Percentiles rank a stretch among this genome's conserved stretches.
These are phyloP conservation scores for Paralichthys olivaceus DNA, from an alignment of 2,113 vertebrate genomes.

Conservation along the genomic window DNA sequence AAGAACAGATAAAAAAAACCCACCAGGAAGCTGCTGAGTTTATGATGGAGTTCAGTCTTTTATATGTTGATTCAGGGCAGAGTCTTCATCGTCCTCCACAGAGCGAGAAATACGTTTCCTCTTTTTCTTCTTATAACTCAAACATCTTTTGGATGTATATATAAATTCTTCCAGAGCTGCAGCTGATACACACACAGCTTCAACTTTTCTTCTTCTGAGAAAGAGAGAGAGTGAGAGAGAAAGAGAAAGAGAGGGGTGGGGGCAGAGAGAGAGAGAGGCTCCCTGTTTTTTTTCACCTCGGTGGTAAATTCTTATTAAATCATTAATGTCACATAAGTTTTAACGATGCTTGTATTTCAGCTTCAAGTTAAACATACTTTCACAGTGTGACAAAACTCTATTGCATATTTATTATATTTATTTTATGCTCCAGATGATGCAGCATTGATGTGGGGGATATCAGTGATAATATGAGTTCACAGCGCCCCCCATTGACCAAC, in stretches of 20 bases:
- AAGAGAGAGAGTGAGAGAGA: neutral
- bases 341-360: neutral
- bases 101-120: neutral
- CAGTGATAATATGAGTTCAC: neutral
- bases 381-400: neutral
- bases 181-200: neutral
- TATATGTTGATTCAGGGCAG: slow-evolving; percentile 13
- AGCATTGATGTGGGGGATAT: neutral
- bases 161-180: slow-evolving; percentile 3
- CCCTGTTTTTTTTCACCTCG: no score
- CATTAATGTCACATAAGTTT: neutral
- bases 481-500: slow-evolving; percentile 42
- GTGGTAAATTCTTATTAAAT: neutral
- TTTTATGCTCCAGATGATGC: slow-evolving; percentile 33
- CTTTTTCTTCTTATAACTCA: neutral
- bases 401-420: neutral
- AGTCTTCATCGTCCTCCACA: slow-evolving; percentile 26
- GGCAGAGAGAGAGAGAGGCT: neutral
- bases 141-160: neutral
- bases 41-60: neutral
- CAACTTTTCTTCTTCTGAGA: neutral
- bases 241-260: neutral
- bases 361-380: neutral
- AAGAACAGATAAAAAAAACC: neutral
- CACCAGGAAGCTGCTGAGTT: neutral